These are phyloP conservation scores for Ammospiza maritima DNA, from an alignment of 2,797 vertebrate species.

Conservation along the genomic window DNA sequence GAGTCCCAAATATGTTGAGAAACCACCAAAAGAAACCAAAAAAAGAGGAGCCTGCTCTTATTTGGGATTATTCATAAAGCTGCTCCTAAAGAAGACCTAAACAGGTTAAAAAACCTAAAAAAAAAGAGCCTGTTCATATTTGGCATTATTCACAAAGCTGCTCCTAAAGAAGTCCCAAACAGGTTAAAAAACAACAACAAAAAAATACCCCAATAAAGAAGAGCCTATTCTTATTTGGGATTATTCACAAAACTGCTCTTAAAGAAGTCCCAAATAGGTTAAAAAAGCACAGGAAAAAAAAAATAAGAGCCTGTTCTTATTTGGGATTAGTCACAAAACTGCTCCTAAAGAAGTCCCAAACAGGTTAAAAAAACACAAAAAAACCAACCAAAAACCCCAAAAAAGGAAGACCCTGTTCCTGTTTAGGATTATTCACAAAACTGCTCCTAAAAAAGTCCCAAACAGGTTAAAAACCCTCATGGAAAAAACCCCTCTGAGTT, in stretches of 20 bases:
- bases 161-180: neutral
- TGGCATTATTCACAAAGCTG: neutral
- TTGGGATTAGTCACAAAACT: neutral
- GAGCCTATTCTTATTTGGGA: neutral
- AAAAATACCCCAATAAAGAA: too few species aligned
- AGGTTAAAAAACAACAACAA: neutral
- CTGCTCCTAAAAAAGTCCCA: neutral
- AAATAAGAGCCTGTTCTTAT: rapidly evolving
- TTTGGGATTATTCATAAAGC: neutral
- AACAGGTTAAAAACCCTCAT: neutral
- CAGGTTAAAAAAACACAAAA: too few species aligned
- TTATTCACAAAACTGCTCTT: neutral
- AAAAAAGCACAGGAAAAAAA: neutral
- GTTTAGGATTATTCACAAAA: neutral
- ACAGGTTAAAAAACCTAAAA: neutral
- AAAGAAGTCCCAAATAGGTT: neutral
- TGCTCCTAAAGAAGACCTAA: neutral
- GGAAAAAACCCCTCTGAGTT: neutral
- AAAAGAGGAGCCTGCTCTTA: too few species aligned
- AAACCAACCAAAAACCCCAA: too few species aligned
- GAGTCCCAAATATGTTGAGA: too few species aligned
- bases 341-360: neutral
- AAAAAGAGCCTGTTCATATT: neutral
- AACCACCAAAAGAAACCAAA: too few species aligned
- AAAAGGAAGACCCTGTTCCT: neutral